phyloP scores from a whole-genome alignment of 2,113 vertebrate species.

The Phodopus roborovskii region DNA sequence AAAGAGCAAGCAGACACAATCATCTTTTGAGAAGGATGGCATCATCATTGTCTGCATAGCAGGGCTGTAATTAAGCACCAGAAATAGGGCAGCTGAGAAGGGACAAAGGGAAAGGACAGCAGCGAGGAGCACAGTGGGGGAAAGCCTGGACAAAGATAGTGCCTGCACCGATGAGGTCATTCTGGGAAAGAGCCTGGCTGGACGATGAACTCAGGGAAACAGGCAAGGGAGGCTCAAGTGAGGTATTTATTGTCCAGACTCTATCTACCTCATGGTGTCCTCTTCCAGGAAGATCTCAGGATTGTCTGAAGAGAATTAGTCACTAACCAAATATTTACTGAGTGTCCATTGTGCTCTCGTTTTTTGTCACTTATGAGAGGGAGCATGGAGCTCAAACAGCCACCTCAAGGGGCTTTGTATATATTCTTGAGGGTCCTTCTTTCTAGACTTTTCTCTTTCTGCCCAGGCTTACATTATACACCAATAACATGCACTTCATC shows the following conservation, averaged over 20 bases:
- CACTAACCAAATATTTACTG: neutral
- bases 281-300: constrained; percentile 57
- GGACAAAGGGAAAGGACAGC: constrained; percentile 67
- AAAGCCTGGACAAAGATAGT: constrained; percentile 51
- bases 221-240: neutral
- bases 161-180: constrained; percentile 46
- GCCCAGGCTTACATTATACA: rapidly evolving
- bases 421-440: neutral
- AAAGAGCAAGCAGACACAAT: constrained; percentile 79
- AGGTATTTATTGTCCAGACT: neutral
- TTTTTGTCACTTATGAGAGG: neutral
- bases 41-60: constrained; percentile 70
- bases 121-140: neutral
- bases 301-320: neutral
- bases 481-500: neutral
- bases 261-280: neutral
- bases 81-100: constrained; percentile 79
- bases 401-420: neutral
- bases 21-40: constrained; percentile 75
- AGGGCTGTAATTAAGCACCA: constrained; percentile 77
- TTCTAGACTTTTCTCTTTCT: neutral
- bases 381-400: rapidly evolving
- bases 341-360: neutral
- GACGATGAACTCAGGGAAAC: constrained; percentile 1
- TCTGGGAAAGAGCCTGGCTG: neutral